A percentile compares a stretch with the other conserved stretches of the same genome.
These are phyloP conservation scores for Elephantulus edwardii DNA, from an alignment of 2,113 vertebrate genomes.

Conservation along the genomic window DNA sequence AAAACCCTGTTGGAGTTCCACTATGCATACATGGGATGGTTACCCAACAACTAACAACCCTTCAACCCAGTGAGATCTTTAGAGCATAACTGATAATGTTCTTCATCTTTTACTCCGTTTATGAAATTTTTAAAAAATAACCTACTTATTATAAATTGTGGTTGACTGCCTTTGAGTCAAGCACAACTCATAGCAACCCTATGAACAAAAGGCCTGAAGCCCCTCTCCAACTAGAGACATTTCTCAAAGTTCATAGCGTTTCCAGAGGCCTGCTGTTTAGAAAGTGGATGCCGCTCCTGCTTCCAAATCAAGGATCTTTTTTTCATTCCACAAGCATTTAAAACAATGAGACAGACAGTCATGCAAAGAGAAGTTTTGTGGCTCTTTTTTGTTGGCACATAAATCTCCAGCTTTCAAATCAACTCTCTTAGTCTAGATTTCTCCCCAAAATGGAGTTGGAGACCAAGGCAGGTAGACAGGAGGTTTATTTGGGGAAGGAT, in stretches of 20 bases:
- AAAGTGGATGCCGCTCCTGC: too few species aligned
- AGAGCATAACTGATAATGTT: not conserved
- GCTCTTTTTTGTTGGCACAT: not conserved
- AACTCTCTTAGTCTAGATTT: not conserved
- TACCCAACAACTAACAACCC: not conserved
- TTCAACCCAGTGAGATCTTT: not conserved
- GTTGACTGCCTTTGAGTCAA: too few species aligned
- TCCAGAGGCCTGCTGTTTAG: too few species aligned
- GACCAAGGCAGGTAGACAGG: not conserved
- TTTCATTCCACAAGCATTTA: not conserved
- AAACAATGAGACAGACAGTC: not conserved
- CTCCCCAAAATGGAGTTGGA: not conserved
- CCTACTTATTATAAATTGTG: not conserved
- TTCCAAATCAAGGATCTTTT: too few species aligned
- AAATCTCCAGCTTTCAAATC: not conserved
- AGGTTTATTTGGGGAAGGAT: not conserved
- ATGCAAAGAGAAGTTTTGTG: fast-evolving
- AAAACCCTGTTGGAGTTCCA: too few species aligned
- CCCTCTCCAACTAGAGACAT: too few species aligned
- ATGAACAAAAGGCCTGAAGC: too few species aligned
- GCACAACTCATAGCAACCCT: too few species aligned
- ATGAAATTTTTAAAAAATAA: not conserved
- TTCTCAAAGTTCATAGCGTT: too few species aligned
- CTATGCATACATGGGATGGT: not conserved
- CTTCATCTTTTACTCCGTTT: not conserved